phyloP scores from a whole-genome alignment of 2,888 invertebrate species.

The Galeopsomyia nigrocyanea region DNA sequence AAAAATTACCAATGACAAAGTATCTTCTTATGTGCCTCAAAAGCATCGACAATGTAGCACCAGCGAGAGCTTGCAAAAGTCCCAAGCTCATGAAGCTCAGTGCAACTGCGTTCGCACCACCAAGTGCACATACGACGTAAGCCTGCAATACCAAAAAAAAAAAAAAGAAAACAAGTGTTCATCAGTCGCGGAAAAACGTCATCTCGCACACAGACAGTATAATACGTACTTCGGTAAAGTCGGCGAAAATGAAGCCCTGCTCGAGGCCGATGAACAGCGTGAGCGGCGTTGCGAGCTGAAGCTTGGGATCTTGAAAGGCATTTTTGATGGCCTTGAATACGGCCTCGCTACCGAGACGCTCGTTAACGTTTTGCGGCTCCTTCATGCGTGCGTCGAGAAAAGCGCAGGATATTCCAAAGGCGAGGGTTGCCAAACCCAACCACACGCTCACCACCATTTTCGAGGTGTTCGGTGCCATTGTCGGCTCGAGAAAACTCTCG shows the following conservation, averaged over 20 bases:
- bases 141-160: slow-evolving; percentile 73
- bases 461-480: slow-evolving; percentile 57
- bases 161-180: no score
- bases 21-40: slow-evolving; percentile 81
- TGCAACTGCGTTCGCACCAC: slow-evolving; percentile 78
- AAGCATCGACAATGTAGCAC: slow-evolving; percentile 85
- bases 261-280: slow-evolving; percentile 87
- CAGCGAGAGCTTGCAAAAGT: slow-evolving; percentile 81
- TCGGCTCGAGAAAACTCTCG: slow-evolving; percentile 51
- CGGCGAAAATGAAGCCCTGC: slow-evolving; percentile 87
- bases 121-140: slow-evolving; percentile 86
- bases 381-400: slow-evolving; percentile 64
- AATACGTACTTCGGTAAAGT: slow-evolving; percentile 79
- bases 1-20: slow-evolving; percentile 77
- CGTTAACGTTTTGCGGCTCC: slow-evolving; percentile 55
- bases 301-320: slow-evolving; percentile 74
- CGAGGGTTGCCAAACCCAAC: slow-evolving; percentile 62
- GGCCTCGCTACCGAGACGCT: slow-evolving; percentile 52
- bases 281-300: slow-evolving; percentile 81
- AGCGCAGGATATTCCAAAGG: slow-evolving; percentile 62
- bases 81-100: slow-evolving; percentile 82
- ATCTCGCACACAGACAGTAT: no score
- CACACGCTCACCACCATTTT: slow-evolving; percentile 61
- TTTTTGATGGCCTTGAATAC: slow-evolving; percentile 69
- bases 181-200: no score